Conservation (phyloP, 2,888 invertebrate species). For the Tipula lateralis region DNA sequence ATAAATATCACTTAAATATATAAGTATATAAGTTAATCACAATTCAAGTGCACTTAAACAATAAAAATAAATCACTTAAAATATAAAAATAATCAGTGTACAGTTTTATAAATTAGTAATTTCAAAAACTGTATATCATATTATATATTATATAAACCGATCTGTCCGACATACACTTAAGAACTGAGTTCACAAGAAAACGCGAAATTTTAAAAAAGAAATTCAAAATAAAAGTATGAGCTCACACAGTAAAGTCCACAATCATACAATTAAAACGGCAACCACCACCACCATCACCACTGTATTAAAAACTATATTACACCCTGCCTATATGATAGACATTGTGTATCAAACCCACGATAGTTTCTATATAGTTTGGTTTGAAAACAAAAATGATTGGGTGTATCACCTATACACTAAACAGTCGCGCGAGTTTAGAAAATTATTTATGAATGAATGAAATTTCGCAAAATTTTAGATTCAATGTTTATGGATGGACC, state of each 20-base stretch:
- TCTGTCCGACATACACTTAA: neutral
- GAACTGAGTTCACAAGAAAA: neutral
- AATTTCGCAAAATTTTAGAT: neutral
- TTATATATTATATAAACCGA: neutral
- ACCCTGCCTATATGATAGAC: neutral
- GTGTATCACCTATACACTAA: neutral
- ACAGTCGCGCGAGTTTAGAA: neutral
- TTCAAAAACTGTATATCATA: neutral
- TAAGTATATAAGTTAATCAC: neutral
- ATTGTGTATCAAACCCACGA: neutral
- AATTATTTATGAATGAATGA: neutral
- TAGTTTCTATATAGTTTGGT: neutral
- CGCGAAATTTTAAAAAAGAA: neutral
- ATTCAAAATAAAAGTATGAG: neutral
- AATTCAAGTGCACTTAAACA: neutral
- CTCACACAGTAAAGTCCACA: slow-evolving; percentile 12
- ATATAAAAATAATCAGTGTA: neutral
- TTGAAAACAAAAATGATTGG: neutral
- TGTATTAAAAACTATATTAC: neutral
- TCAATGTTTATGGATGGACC: neutral
- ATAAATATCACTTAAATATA: neutral
- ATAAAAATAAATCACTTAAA: neutral
- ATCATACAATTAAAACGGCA: neutral
- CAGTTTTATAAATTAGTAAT: neutral
- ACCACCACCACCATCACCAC: neutral